A percentile compares a stretch with the other conserved stretches of the same genome.
These are phyloP conservation scores for Tipula unca DNA, from an alignment of 2,888 invertebrate species.

Conservation along the genomic window DNA sequence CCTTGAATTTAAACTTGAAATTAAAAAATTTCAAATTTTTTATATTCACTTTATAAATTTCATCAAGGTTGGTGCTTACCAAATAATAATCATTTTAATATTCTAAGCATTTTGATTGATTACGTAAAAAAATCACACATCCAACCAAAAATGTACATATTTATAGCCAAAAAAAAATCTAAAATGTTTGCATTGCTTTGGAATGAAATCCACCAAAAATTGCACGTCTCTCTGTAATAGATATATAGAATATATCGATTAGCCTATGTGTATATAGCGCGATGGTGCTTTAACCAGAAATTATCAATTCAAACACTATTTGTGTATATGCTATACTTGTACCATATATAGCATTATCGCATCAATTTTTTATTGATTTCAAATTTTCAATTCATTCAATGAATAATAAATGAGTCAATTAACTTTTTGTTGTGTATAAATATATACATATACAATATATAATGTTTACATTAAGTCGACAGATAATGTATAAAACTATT, in stretches of 20 bases:
- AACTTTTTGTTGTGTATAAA: background rate
- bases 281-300: background rate
- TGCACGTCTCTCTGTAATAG: background rate
- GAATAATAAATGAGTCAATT: slow-evolving; percentile 4
- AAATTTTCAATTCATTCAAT: background rate
- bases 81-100: background rate
- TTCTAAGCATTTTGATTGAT: background rate
- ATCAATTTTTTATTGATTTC: background rate
- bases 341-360: background rate
- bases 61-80: background rate
- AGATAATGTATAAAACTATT: background rate
- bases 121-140: background rate
- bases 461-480: background rate
- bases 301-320: background rate
- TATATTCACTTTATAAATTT: background rate
- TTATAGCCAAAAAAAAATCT: background rate
- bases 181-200: background rate
- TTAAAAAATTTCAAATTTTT: background rate
- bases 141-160: background rate
- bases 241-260: background rate
- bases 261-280: background rate
- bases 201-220: background rate
- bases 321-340: background rate
- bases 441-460: background rate
- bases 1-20: background rate